Evolutionary conservation across 1,140 invertebrate genomes (phyloP), one percentile per base, ranked within the genome.

Genomic region (Drosophila kepulauana): DNA sequence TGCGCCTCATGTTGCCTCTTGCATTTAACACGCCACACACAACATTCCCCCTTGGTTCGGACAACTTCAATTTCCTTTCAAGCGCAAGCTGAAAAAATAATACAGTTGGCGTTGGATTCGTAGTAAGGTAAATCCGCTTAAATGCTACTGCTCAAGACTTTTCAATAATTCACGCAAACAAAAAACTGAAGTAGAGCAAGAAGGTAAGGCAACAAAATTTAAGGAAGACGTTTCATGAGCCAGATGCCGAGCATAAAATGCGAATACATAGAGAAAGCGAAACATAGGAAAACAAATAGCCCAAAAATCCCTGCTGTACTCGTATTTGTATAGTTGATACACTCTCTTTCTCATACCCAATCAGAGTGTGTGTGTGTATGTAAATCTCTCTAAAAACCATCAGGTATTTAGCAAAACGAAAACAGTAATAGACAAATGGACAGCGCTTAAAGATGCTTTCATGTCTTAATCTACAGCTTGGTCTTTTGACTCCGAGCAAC

Each of bases 121-220:
- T 8, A 16, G 64, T 35, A 48, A 59, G 71, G 65, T 49, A 75
- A 82, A 87, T 81, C 76, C 79, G 84, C 84, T 88, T 87, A 87
- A 88, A 30, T 6, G 49, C 49, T 61, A 33, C 59, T 57, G 68
- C 82, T 82, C 73, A 73, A 84, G 77, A 80, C 84, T 80, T 87
- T 87, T 88, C 66, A 81, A 88, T 88, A 88, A 87, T 87, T 88
- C 77, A 87, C 85, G 56, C 56, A 58, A 61, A 62, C 68, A 54
- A 38, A 48, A 61, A 67, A 46, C 33, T 5, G 16, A 48, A 57
- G n/a, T 3, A n/a, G 30, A 20, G 48, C 46, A 48, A 54, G 59
- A 57, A 61, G 16, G 43, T 49, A 45, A 64, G 56, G 38, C 43
- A 64, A 16, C 75, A 15, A n/a, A n/a, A 41, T 41, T 38, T 13